Percentiles rank a stretch among this genome's conserved stretches.
These are phyloP conservation scores for Scaptomyza parva DNA, from an alignment of 2,888 invertebrate genomes.

Conservation along the genomic window DNA sequence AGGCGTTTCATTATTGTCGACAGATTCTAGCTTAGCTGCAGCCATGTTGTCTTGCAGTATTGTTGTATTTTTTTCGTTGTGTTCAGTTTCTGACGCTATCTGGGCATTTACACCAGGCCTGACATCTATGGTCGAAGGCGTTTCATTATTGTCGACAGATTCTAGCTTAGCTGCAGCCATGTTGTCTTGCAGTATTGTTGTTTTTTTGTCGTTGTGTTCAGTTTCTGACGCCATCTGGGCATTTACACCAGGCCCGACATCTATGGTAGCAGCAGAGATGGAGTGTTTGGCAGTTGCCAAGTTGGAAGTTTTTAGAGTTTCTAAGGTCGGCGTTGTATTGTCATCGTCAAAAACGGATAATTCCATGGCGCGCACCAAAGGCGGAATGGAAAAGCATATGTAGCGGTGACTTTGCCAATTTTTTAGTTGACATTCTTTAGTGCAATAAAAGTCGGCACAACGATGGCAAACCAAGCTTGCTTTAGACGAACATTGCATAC, in stretches of 20 bases:
- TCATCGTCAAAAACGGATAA: constrained; percentile 30
- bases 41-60: too few relatives aligned
- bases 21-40: too few relatives aligned
- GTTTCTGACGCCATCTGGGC: not conserved
- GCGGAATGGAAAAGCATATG: constrained; percentile 60
- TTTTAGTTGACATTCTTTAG: constrained; percentile 40
- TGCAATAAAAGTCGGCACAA: constrained; percentile 64
- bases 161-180: not conserved
- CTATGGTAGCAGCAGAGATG: too few relatives aligned
- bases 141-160: not conserved
- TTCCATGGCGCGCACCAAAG: constrained; percentile 47
- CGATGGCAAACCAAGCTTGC: constrained; percentile 48
- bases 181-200: not conserved
- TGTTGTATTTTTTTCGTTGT: too few relatives aligned
- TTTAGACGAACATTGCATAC: constrained; percentile 38
- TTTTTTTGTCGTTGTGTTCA: not conserved
- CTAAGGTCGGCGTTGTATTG: not conserved
- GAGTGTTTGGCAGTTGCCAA: not conserved
- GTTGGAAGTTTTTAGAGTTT: not conserved
- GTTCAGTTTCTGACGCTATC: too few relatives aligned
- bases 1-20: too few relatives aligned
- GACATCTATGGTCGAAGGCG: too few relatives aligned
- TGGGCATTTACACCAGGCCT: too few relatives aligned
- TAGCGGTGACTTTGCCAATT: constrained; percentile 67
- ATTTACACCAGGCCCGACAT: not conserved